Conservation (phyloP, 2,797 vertebrate genomes). For the Erithacus rubecula region DNA sequence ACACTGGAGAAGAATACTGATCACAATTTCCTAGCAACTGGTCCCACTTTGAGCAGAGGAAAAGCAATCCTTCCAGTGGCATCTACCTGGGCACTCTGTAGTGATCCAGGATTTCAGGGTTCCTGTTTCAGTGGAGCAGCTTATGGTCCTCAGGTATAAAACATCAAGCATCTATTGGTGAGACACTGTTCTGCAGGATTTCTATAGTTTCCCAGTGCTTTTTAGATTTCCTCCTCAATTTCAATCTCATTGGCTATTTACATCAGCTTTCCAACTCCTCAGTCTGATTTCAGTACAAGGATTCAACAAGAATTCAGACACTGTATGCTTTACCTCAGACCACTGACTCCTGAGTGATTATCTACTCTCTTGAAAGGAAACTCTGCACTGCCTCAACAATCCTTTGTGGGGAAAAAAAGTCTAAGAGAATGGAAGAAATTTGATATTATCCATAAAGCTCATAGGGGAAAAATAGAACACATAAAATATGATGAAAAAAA, state of each 20-base stretch:
- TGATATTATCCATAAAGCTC: neutral
- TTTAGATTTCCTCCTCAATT: neutral
- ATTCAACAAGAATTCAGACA: neutral
- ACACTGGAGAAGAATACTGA: neutral
- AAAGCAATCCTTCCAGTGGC: neutral
- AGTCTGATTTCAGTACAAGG: neutral
- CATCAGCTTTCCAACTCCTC: neutral
- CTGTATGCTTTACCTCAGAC: neutral
- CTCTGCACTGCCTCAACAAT: neutral
- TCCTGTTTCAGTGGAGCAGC: neutral
- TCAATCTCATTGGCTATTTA: neutral
- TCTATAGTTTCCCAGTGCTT: neutral
- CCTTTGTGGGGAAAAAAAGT: neutral
- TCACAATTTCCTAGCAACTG: neutral
- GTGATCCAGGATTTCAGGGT: neutral
- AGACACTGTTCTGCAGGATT: neutral
- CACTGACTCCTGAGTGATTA: neutral
- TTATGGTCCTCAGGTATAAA: neutral
- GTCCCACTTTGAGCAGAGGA: neutral
- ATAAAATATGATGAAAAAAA: neutral
- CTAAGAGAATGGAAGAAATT: neutral
- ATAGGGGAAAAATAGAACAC: neutral
- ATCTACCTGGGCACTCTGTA: neutral
- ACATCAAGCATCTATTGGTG: neutral
- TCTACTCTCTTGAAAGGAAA: neutral